phyloP scores from a whole-genome alignment of 2,113 vertebrate genomes.

The Phrynosoma platyrhinos region DNA sequence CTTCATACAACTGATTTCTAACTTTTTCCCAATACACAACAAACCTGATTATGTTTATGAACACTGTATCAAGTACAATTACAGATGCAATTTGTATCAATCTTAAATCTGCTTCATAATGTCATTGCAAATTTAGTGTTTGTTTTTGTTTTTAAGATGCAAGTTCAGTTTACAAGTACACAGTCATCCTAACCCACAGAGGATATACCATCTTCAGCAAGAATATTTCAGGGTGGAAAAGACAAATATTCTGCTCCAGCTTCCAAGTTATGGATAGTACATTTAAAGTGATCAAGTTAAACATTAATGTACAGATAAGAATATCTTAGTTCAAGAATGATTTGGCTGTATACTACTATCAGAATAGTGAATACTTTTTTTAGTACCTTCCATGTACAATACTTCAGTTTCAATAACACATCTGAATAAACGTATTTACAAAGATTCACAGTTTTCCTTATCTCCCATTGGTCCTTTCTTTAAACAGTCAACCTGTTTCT shows the following conservation, averaged over 20 bases:
- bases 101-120: slow-evolving; percentile 18
- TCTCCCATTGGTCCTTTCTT: slow-evolving; percentile 51
- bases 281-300: slow-evolving; percentile 38
- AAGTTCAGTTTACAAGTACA: slow-evolving; percentile 57
- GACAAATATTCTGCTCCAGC: slow-evolving; percentile 1
- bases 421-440: slow-evolving; percentile 46
- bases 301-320: slow-evolving; percentile 31
- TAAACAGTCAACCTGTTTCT: slow-evolving; percentile 38
- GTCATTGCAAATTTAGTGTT: neutral
- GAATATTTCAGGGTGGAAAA: slow-evolving; percentile 29
- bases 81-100: slow-evolving; percentile 6
- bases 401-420: slow-evolving; percentile 50
- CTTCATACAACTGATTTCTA: slow-evolving; percentile 57
- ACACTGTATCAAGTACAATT: slow-evolving; percentile 42
- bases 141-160: slow-evolving; percentile 13
- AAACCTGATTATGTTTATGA: slow-evolving; percentile 11
- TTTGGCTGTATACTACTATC: slow-evolving; percentile 44
- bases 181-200: slow-evolving; percentile 40
- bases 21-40: slow-evolving; percentile 52
- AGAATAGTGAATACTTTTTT: slow-evolving; percentile 58
- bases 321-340: slow-evolving; percentile 59
- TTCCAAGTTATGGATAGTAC: slow-evolving; percentile 1
- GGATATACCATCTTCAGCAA: slow-evolving; percentile 32
- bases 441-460: slow-evolving; percentile 59
- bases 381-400: slow-evolving; percentile 60